Percentiles rank a stretch among this genome's conserved stretches.
These are phyloP conservation scores for Drosophila pandora DNA, from an alignment of 1,140 invertebrate species.

Conservation along the genomic window DNA sequence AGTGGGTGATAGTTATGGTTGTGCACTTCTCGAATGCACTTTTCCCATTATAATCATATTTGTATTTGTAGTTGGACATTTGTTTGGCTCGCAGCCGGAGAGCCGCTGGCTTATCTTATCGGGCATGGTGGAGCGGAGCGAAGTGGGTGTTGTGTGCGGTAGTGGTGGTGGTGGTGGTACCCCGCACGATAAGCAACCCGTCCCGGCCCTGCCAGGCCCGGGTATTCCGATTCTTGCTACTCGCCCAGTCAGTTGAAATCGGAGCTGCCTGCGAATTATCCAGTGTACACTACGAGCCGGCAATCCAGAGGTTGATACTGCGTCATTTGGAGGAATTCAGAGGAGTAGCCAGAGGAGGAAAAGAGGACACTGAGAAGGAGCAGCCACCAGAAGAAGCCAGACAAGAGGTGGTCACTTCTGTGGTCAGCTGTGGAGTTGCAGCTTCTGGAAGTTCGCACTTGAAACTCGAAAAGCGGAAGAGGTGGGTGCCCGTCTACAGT, in stretches of 20 bases:
- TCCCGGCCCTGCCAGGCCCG: background rate
- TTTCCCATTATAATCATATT: background rate
- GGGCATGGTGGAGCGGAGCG: background rate
- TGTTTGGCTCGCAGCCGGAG: background rate
- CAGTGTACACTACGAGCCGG: slow-evolving; percentile 7
- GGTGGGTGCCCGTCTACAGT: slow-evolving; percentile 49
- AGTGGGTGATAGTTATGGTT: background rate
- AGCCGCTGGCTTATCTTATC: slow-evolving; percentile 1
- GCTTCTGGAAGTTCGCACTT: slow-evolving; percentile 17
- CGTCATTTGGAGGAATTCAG: slow-evolving; percentile 36
- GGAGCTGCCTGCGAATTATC: slow-evolving; percentile 65
- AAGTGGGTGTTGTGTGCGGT: background rate
- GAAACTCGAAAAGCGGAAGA: slow-evolving; percentile 8
- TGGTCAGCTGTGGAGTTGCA: slow-evolving; percentile 18
- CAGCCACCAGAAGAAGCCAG: slow-evolving; percentile 24
- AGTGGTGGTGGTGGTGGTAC: background rate
- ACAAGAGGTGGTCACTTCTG: slow-evolving; percentile 15
- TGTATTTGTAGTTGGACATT: background rate
- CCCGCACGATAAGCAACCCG: slow-evolving; percentile 1
- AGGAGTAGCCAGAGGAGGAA: background rate
- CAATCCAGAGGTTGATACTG: slow-evolving; percentile 23
- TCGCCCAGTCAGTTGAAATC: slow-evolving; percentile 45
- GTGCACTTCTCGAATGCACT: background rate
- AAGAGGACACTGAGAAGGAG: background rate
- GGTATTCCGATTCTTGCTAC: slow-evolving; percentile 22